phyloP scores from a whole-genome alignment of 2,797 vertebrate species.

The Cyclopterus lumpus region DNA sequence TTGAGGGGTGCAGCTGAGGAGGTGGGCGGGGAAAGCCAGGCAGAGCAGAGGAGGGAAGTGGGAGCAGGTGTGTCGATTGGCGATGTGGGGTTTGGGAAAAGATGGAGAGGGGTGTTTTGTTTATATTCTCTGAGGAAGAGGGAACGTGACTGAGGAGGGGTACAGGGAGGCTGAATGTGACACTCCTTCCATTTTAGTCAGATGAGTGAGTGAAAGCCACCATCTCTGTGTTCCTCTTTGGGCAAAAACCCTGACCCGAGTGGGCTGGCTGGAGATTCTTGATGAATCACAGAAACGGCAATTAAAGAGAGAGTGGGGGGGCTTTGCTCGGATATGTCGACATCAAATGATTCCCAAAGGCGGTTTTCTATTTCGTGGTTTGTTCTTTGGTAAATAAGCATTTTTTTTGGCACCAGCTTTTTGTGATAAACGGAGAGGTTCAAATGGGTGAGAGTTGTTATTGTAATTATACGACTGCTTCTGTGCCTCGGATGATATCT shows the following conservation, averaged over 20 bases:
- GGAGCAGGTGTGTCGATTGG: background rate
- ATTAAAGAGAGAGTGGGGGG: conserved; percentile 37
- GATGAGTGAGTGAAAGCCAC: conserved; percentile 32
- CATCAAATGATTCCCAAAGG: conserved; percentile 57
- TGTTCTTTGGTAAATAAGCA: conserved; percentile 42
- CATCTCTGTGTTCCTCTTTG: conserved; percentile 20
- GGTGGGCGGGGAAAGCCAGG: background rate
- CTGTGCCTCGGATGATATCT: conserved; percentile 25
- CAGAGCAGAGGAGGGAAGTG: no score
- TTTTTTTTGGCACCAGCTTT: conserved; percentile 43
- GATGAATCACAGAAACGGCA: conserved; percentile 47
- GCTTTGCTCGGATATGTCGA: conserved; percentile 35
- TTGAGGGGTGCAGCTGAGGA: background rate
- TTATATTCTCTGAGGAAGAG: background rate
- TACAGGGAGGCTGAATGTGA: background rate
- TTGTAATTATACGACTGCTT: conserved; percentile 3
- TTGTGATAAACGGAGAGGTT: conserved; percentile 39
- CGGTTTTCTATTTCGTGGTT: conserved; percentile 35
- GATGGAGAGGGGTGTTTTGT: background rate
- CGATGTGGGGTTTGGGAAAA: background rate
- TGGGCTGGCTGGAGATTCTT: conserved; percentile 22
- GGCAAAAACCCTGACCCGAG: conserved; percentile 42
- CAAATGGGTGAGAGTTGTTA: conserved; percentile 19
- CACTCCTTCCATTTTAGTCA: background rate
- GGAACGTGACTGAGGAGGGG: background rate